Conservation (phyloP, 2,797 vertebrate species). For the Chlorospingus flavigularis region DNA sequence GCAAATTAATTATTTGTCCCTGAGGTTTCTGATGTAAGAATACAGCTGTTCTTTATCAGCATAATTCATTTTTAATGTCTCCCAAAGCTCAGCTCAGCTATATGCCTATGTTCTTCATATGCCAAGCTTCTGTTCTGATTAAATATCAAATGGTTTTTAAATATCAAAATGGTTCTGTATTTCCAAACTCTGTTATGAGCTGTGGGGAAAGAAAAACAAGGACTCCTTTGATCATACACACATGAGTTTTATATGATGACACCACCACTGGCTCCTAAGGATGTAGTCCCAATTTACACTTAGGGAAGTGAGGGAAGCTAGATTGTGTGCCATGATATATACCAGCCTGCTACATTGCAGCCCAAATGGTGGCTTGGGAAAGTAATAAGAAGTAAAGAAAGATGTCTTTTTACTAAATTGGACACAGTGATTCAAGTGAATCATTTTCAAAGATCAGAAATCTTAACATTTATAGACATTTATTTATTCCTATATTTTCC, state of each 20-base stretch:
- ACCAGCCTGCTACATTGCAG: neutral
- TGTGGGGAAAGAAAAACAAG: neutral
- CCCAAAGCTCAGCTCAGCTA: slow-evolving; percentile 29
- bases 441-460: neutral
- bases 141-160: slow-evolving; percentile 18
- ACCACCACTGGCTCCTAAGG: neutral
- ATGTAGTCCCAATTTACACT: neutral
- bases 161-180: slow-evolving; percentile 4
- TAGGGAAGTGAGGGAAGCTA: neutral
- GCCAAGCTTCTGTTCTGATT: slow-evolving; percentile 30
- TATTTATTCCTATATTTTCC: neutral
- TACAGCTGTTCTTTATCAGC: slow-evolving; percentile 47
- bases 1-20: slow-evolving; percentile 57
- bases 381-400: neutral
- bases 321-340: neutral
- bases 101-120: neutral
- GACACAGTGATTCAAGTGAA: neutral
- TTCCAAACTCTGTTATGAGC: neutral
- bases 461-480: neutral
- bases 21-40: slow-evolving; percentile 24
- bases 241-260: neutral
- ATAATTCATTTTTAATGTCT: slow-evolving; percentile 40
- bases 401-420: neutral
- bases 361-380: neutral
- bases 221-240: neutral